Percentiles rank a stretch among this genome's conserved stretches.
These are phyloP conservation scores for Gambelia wislizenii DNA, from an alignment of 2,797 vertebrate genomes.

Conservation along the genomic window DNA sequence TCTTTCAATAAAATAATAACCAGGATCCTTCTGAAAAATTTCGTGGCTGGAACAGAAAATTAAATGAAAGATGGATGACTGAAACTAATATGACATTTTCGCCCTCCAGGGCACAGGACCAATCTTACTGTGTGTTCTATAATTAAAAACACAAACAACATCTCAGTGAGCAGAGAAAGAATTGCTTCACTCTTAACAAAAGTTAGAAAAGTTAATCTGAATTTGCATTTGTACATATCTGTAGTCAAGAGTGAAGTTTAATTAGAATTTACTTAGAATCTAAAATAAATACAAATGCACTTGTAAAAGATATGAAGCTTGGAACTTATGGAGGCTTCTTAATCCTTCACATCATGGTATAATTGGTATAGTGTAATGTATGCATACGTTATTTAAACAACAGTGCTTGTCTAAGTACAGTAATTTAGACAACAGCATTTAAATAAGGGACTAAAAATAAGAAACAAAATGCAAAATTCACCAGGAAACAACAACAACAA, in stretches of 20 bases:
- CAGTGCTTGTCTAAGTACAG: too few species aligned
- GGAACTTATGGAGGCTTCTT: neutral
- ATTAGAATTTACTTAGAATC: neutral
- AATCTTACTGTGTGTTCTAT: conserved; percentile 27
- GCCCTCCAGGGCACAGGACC: conserved; percentile 27
- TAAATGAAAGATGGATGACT: conserved; percentile 62
- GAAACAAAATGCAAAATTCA: neutral
- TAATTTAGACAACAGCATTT: neutral
- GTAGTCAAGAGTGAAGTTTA: neutral
- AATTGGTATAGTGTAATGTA: neutral
- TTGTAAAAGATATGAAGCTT: neutral
- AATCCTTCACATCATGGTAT: neutral
- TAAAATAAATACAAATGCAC: neutral
- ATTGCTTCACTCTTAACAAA: neutral
- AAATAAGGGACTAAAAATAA: neutral
- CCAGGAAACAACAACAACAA: neutral
- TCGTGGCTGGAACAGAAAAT: conserved; percentile 67
- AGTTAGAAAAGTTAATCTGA: conserved; percentile 1
- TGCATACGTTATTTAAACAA: neutral
- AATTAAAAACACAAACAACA: conserved; percentile 61
- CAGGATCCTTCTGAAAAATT: conserved; percentile 63
- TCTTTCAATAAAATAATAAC: conserved; percentile 32
- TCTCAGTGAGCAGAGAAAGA: neutral
- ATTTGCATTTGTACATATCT: neutral
- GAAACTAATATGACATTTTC: conserved; percentile 47